Percentiles rank a stretch among this genome's conserved stretches.
Evolutionary conservation across 2,888 invertebrate species (phyloP).

Genomic region (Dasysyrphus tricinctus): DNA sequence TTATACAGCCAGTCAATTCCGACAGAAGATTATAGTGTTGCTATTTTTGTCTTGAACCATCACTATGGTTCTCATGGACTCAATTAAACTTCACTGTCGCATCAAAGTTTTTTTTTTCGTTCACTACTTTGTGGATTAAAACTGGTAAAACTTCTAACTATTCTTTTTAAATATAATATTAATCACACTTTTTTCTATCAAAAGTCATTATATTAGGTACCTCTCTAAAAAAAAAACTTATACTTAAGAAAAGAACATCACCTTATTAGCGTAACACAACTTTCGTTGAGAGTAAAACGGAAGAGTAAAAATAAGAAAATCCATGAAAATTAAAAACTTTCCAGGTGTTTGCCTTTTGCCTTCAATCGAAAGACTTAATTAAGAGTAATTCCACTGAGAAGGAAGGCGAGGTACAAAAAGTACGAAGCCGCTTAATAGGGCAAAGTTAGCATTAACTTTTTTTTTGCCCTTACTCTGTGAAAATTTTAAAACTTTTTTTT

Average conservation of each 20-base stretch:
- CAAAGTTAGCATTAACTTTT: slow-evolving; percentile 23
- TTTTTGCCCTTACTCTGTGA: neutral
- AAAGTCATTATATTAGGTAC: neutral
- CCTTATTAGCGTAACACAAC: slow-evolving; percentile 18
- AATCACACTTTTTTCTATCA: neutral
- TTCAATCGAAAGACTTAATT: slow-evolving; percentile 18
- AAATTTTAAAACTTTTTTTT: neutral
- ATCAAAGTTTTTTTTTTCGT: no score
- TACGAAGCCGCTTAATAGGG: slow-evolving; percentile 27
- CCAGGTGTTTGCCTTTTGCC: slow-evolving; percentile 15
- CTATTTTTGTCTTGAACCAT: no score
- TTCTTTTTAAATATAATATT: neutral
- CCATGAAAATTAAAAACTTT: slow-evolving; percentile 34
- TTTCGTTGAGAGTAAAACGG: neutral
- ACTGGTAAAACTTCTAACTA: neutral
- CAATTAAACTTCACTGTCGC: no score
- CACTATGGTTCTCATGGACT: no score
- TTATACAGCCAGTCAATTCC: no score
- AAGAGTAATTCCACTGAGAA: slow-evolving; percentile 2
- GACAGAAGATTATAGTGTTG: no score
- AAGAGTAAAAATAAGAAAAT: slow-evolving; percentile 5
- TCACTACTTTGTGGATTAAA: no score
- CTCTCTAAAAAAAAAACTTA: neutral
- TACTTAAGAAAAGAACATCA: neutral
- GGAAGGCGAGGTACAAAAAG: neutral